Conservation (phyloP, 2,888 invertebrate genomes). For the Diplazon laetatorius region DNA sequence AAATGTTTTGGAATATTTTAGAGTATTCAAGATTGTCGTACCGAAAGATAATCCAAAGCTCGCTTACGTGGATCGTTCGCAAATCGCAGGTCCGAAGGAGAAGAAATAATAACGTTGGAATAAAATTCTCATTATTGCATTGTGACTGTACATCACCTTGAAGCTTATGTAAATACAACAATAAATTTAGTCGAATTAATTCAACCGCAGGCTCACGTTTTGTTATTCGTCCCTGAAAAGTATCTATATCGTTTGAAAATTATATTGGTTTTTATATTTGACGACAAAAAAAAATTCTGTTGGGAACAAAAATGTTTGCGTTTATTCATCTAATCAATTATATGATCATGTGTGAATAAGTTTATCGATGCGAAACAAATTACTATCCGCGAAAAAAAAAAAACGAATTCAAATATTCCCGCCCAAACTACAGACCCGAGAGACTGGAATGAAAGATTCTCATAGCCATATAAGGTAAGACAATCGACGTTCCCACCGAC, state of each 20-base stretch:
- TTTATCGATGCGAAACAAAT: too few relatives aligned
- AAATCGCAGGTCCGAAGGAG: background rate
- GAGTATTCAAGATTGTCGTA: conserved; percentile 84
- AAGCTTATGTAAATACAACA: conserved; percentile 46
- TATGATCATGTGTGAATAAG: too few relatives aligned
- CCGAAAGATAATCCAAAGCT: background rate
- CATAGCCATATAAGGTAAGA: conserved; percentile 61
- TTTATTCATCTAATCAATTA: too few relatives aligned
- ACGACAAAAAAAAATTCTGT: too few relatives aligned
- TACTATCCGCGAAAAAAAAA: background rate
- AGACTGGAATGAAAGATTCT: conserved; percentile 21
- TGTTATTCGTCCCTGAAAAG: too few relatives aligned
- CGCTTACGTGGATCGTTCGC: background rate
- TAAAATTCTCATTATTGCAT: background rate
- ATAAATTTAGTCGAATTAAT: conserved; percentile 54
- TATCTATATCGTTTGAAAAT: too few relatives aligned
- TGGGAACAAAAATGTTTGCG: too few relatives aligned
- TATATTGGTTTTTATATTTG: too few relatives aligned
- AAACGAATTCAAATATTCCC: conserved; percentile 6
- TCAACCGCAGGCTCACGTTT: too few relatives aligned
- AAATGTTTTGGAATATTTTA: conserved; percentile 87
- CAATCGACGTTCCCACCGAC: conserved; percentile 35
- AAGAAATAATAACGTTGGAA: background rate
- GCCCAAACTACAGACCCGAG: background rate
- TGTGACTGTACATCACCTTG: conserved; percentile 15